phyloP scores from a whole-genome alignment of 2,888 invertebrate species.

The Drosophila sordidula region DNA sequence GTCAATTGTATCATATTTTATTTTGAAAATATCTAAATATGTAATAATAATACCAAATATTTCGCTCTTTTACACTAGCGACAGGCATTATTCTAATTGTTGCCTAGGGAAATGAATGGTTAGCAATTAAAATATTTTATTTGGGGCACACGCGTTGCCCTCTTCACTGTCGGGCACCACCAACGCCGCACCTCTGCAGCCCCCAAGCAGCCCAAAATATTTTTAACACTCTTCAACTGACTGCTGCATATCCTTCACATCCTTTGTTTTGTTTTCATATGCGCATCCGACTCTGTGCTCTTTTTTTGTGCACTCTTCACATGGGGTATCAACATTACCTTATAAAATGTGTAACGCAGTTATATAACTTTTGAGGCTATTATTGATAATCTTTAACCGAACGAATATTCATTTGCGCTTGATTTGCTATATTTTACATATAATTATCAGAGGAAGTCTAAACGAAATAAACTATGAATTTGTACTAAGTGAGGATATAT shows the following conservation, averaged over 20 bases:
- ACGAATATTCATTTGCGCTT: too few relatives aligned
- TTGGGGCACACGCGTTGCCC: slow-evolving; percentile 40
- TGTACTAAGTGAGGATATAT: too few relatives aligned
- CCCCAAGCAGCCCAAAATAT: slow-evolving; percentile 28
- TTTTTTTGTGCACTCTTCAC: slow-evolving; percentile 2
- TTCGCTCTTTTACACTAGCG: slow-evolving; percentile 2
- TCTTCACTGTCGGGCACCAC: slow-evolving; percentile 35
- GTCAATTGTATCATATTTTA: neutral
- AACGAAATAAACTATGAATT: too few relatives aligned
- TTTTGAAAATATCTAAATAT: neutral
- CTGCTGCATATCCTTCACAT: slow-evolving; percentile 48
- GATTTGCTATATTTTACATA: too few relatives aligned
- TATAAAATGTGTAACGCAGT: neutral
- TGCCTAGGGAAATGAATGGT: slow-evolving; percentile 4
- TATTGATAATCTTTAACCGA: neutral
- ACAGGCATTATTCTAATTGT: slow-evolving; percentile 12
- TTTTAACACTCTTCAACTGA: slow-evolving; percentile 58
- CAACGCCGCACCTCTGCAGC: too few relatives aligned
- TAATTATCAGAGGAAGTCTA: too few relatives aligned
- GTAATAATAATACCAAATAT: neutral
- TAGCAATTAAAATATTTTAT: slow-evolving; percentile 64
- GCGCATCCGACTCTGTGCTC: slow-evolving; percentile 23
- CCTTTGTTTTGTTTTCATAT: slow-evolving; percentile 42
- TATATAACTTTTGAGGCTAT: too few relatives aligned
- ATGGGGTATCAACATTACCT: neutral